Evolutionary conservation across 2,888 invertebrate species (phyloP).

Genomic region (Lissonota sp.): DNA sequence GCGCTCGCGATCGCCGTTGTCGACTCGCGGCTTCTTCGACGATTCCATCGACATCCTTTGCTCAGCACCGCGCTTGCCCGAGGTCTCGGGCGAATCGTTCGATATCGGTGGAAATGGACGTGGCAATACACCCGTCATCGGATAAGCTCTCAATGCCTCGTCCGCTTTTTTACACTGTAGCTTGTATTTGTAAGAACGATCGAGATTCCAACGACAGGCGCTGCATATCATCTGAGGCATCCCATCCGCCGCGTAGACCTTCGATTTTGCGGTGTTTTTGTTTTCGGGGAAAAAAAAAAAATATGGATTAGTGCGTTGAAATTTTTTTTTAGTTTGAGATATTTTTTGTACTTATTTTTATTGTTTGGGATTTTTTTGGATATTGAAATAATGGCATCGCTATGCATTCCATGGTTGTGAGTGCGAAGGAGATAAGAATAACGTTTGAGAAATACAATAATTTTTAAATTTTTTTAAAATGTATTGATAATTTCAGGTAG

Average conservation of each 20-base stretch:
- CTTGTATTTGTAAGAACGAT: slow-evolving; percentile 90
- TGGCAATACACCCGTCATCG: slow-evolving; percentile 87
- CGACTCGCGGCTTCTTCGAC: slow-evolving; percentile 77
- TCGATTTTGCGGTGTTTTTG: background rate
- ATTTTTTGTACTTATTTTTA: too few relatives aligned
- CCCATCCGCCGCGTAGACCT: slow-evolving; percentile 86
- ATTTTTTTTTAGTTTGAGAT: too few relatives aligned
- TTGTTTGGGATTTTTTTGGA: too few relatives aligned
- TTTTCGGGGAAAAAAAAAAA: too few relatives aligned
- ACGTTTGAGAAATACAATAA: too few relatives aligned
- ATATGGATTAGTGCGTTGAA: too few relatives aligned
- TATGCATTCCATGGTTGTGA: too few relatives aligned
- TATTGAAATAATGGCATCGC: too few relatives aligned
- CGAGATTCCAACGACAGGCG: slow-evolving; percentile 88
- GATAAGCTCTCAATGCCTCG: slow-evolving; percentile 88
- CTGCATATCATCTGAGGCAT: slow-evolving; percentile 91
- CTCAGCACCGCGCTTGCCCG: slow-evolving; percentile 76
- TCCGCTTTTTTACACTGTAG: slow-evolving; percentile 91
- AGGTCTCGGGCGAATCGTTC: slow-evolving; percentile 75
- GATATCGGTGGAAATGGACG: slow-evolving; percentile 84
- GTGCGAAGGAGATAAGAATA: too few relatives aligned
- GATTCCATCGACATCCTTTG: slow-evolving; percentile 72
- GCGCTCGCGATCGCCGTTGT: slow-evolving; percentile 76
- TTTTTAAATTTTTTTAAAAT: too few relatives aligned
- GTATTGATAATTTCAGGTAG: too few relatives aligned